These are phyloP conservation scores for Nymphalis io DNA, from an alignment of 1,140 invertebrate species.

Conservation along the genomic window DNA sequence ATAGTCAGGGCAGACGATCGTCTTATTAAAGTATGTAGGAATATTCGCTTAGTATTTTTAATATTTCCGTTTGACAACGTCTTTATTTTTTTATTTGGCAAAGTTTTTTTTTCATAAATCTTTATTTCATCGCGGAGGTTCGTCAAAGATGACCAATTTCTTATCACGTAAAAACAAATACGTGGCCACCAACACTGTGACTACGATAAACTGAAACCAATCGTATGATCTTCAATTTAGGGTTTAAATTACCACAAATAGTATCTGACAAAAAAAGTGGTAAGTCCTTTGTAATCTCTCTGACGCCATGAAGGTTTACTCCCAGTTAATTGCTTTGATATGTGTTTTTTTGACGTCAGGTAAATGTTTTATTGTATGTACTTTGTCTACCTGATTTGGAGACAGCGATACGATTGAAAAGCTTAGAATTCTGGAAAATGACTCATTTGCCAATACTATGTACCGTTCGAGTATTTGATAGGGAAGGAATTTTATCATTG, in stretches of 20 bases:
- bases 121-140: slow-evolving; percentile 59
- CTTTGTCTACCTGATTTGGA: slow-evolving; percentile 71
- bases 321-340: slow-evolving; percentile 73
- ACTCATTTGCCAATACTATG: slow-evolving; percentile 19
- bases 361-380: slow-evolving; percentile 70
- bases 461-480: background rate
- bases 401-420: slow-evolving; percentile 37
- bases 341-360: slow-evolving; percentile 57
- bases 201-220: slow-evolving; percentile 29
- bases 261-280: slow-evolving; percentile 55
- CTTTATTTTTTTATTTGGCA: background rate
- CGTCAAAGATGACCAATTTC: slow-evolving; percentile 65
- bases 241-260: slow-evolving; percentile 38
- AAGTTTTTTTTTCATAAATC: background rate
- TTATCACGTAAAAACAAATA: slow-evolving; percentile 73
- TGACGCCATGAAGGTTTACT: slow-evolving; percentile 73
- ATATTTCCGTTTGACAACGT: background rate
- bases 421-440: slow-evolving; percentile 19
- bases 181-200: slow-evolving; percentile 58
- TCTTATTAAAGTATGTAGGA: slow-evolving; percentile 8
- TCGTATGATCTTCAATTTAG: slow-evolving; percentile 36
- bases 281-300: slow-evolving; percentile 75
- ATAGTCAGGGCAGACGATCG: slow-evolving; percentile 11
- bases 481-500: slow-evolving; percentile 20
- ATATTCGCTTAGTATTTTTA: background rate